These are phyloP conservation scores for Cydia fagiglandana DNA, from an alignment of 1,140 invertebrate species.

Conservation along the genomic window DNA sequence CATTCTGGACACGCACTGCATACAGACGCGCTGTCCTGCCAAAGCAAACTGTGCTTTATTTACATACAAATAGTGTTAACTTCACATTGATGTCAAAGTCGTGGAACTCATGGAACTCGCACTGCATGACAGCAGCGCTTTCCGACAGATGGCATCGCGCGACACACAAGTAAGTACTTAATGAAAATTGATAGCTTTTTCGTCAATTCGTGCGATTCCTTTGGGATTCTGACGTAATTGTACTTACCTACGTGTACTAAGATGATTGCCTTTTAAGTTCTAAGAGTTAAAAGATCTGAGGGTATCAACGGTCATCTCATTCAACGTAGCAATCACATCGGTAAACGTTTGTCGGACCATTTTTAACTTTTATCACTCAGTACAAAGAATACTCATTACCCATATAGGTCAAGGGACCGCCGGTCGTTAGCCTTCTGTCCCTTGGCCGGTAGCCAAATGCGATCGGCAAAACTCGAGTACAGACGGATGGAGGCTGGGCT, in stretches of 20 bases:
- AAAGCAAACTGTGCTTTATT: slow-evolving; percentile 66
- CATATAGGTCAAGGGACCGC: slow-evolving; percentile 14
- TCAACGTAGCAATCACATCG: background rate
- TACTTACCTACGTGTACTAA: too few species aligned
- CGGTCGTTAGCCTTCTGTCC: slow-evolving; percentile 21
- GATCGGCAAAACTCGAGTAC: background rate
- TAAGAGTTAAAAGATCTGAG: background rate
- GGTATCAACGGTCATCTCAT: background rate
- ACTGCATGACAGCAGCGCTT: too few species aligned
- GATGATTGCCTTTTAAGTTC: too few species aligned
- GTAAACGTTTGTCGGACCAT: background rate
- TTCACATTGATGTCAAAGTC: background rate
- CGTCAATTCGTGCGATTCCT: too few species aligned
- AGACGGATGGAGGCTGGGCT: too few species aligned
- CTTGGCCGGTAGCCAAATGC: background rate
- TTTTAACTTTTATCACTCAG: slow-evolving; percentile 12
- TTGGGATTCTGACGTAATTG: too few species aligned
- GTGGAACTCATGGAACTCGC: too few species aligned
- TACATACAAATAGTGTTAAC: slow-evolving; percentile 20
- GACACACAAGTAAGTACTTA: too few species aligned
- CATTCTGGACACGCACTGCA: slow-evolving; percentile 78
- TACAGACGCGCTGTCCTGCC: slow-evolving; percentile 75
- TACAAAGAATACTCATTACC: slow-evolving; percentile 16
- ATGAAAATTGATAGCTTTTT: too few species aligned
- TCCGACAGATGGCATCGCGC: too few species aligned